Base-by-base conservation (phyloP, 1,140 invertebrate genomes). In the Conopomorpha cramerella region DNA sequence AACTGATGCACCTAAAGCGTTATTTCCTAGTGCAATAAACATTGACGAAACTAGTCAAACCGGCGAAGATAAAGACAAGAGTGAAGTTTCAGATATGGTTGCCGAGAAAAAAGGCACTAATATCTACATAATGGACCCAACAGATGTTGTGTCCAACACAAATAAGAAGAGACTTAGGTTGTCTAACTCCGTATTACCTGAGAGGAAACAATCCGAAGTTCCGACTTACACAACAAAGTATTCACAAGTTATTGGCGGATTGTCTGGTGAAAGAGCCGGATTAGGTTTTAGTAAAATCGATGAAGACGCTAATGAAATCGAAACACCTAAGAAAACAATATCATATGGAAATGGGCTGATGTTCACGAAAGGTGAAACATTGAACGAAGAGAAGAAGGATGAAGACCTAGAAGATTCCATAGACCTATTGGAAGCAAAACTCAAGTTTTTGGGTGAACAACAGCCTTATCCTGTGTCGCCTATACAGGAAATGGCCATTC, bases 181-280 rank as follows among this genome's bases (percentile, higher is more conserved):
- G 37, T 67, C 65, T 0, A 71, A 65, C 37, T 70, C 64, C 1
- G 56, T 73, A 2, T 45, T 76, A 14, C 66, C 65, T 23, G 61
- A 61, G 3, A 35, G 55, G 2, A 65, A 57, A 16, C 62, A 53
- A 38, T 34, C 36, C 4, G 59, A 64, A 45, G 31, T 50, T 11
- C 63, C 66, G 1, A 31, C 43, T 2, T 76, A 76, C 16, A 76
- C 68, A 2, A 76, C 71, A 0, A 73, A 72, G 34, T 77, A 77
- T 57, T 54, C 68, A 3, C 51, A 67, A 19, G 54, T 50, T 16
- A 66, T 73, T 33, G 72, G 73, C 45, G 68, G 72, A 0, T 70
- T 73, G 30, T 62, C 66, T 1, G 52, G 33, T 23, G 66, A 73
- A 38, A 50, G 67, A 36, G 62, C 57, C 3, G 72, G 72, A 10